Evolutionary conservation across 2,888 invertebrate species (phyloP).

Genomic region (Epinotia nisella): DNA sequence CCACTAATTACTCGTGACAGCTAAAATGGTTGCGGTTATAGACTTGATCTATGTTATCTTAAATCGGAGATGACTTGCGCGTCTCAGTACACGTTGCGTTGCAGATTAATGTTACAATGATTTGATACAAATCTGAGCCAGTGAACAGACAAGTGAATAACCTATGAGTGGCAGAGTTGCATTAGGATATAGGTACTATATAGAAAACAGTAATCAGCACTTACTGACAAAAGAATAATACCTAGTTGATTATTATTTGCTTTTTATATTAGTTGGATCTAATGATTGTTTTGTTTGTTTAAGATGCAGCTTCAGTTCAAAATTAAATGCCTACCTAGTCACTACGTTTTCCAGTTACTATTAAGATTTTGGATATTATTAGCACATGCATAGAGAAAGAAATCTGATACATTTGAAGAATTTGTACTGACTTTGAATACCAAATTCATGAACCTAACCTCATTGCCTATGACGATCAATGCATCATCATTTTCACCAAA

Average conservation of each 20-base stretch:
- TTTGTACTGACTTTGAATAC: not conserved
- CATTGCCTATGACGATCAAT: not conserved
- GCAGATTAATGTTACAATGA: conserved; percentile 42
- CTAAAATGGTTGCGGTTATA: conserved; percentile 35
- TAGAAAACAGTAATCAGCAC: conserved; percentile 9
- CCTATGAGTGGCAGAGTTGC: conserved; percentile 9
- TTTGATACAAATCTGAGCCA: conserved; percentile 33
- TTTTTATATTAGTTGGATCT: not conserved
- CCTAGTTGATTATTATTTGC: not conserved
- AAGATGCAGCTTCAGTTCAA: no score
- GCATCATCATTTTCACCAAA: no score
- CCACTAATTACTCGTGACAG: conserved; percentile 41
- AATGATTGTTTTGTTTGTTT: not conserved
- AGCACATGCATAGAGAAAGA: no score
- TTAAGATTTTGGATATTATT: no score
- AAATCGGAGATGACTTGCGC: conserved; percentile 36
- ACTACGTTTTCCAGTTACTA: no score
- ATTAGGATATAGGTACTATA: not conserved
- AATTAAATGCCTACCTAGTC: no score
- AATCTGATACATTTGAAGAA: no score
- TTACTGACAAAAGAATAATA: conserved; percentile 10
- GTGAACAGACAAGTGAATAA: conserved; percentile 26
- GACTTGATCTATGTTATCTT: conserved; percentile 25
- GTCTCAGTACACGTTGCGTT: conserved; percentile 25
- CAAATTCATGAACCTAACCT: not conserved